These are phyloP conservation scores for Mesochorus sp. DNA, from an alignment of 2,888 invertebrate genomes.

Conservation along the genomic window DNA sequence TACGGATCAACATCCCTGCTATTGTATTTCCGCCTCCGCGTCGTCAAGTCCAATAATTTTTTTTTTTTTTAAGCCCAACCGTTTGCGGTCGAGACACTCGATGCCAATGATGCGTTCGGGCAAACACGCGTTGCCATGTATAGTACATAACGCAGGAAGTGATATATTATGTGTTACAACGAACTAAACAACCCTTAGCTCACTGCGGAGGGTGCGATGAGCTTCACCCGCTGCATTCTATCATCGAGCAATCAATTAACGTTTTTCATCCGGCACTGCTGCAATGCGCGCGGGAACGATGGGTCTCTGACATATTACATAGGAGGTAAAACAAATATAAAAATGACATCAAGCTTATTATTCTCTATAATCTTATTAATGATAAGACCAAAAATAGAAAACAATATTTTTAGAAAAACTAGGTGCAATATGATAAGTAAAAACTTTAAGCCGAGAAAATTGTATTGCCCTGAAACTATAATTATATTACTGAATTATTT, in stretches of 20 bases:
- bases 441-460: no score
- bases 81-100: slow-evolving; percentile 17
- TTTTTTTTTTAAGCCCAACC: slow-evolving; percentile 8
- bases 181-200: slow-evolving; percentile 1
- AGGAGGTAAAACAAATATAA: no score
- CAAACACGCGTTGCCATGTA: background rate
- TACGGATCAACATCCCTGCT: background rate
- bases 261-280: background rate
- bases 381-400: no score
- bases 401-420: no score
- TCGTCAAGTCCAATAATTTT: background rate
- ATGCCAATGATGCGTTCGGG: background rate
- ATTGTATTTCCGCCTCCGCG: background rate
- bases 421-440: no score
- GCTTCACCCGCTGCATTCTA: background rate
- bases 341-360: no score
- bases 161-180: no score
- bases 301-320: no score
- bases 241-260: slow-evolving; percentile 6
- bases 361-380: no score
- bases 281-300: no score
- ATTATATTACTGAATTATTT: no score
- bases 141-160: background rate
- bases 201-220: slow-evolving; percentile 7
- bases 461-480: no score